Percentiles rank a stretch among this genome's conserved stretches.
Evolutionary conservation across 2,888 invertebrate species (phyloP).

Genomic region (Polyommatus iphigenia): DNA sequence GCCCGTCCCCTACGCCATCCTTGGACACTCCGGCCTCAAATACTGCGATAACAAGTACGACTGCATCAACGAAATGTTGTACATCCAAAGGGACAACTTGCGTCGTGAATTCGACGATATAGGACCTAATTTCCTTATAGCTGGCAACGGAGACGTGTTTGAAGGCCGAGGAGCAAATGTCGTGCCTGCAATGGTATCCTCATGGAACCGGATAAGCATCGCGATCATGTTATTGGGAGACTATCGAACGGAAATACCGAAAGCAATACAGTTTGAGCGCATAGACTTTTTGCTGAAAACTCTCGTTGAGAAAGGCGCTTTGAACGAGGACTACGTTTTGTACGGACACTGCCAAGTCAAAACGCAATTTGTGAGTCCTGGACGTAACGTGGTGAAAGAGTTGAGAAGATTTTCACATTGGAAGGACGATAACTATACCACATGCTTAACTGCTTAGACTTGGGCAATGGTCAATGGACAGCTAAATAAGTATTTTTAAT

Average conservation of each 20-base stretch:
- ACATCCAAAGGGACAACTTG: conserved; percentile 56
- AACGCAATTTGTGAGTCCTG: conserved; percentile 53
- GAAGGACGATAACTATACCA: conserved; percentile 47
- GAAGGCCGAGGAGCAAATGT: conserved; percentile 68
- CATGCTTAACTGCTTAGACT: conserved; percentile 42
- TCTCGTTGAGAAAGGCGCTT: conserved; percentile 50
- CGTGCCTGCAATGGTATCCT: conserved; percentile 54
- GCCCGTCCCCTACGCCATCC: conserved; percentile 57
- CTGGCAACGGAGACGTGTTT: conserved; percentile 61
- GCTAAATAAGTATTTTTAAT: too few species aligned
- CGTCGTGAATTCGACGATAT: conserved; percentile 56
- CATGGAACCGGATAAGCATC: conserved; percentile 56
- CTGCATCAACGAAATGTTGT: conserved; percentile 55
- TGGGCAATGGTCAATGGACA: neutral
- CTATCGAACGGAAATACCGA: conserved; percentile 49
- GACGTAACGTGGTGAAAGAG: conserved; percentile 50
- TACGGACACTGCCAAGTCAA: conserved; percentile 61
- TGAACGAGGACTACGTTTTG: conserved; percentile 52
- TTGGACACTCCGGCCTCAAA: conserved; percentile 59
- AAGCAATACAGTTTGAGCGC: conserved; percentile 54
- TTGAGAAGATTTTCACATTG: conserved; percentile 55
- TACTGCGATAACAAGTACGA: conserved; percentile 52
- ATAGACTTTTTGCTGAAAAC: conserved; percentile 52
- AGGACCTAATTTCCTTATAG: conserved; percentile 65
- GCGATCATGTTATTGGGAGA: conserved; percentile 67